Evolutionary conservation across 1,140 invertebrate species (phyloP).

Genomic region (Habropoda laboriosa): DNA sequence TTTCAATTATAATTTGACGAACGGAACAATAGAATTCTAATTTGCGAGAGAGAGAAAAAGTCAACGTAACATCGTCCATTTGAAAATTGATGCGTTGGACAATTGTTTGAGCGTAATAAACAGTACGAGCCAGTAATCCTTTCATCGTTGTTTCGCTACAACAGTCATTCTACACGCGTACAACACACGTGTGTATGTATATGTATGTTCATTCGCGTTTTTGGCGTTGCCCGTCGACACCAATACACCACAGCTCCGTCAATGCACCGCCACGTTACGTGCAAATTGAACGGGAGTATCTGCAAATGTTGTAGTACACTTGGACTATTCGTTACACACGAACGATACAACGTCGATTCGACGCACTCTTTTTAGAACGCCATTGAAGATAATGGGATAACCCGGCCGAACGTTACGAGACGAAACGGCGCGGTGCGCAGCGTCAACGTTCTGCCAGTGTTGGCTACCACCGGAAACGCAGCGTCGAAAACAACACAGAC

Average conservation of each 20-base stretch:
- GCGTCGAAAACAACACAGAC: not conserved
- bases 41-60: no score
- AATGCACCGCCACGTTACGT: not conserved
- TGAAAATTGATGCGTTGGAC: not conserved
- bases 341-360: slow-evolving; percentile 1
- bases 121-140: not conserved
- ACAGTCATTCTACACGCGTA: not conserved
- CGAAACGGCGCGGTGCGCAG: slow-evolving; percentile 8
- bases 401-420: not conserved
- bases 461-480: slow-evolving; percentile 18
- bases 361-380: slow-evolving; percentile 24
- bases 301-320: not conserved
- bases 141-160: not conserved
- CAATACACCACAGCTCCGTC: not conserved
- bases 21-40: no score
- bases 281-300: slow-evolving; percentile 14
- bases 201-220: not conserved
- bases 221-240: not conserved
- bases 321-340: not conserved
- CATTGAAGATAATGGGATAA: slow-evolving; percentile 14
- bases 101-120: not conserved
- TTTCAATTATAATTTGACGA: no score
- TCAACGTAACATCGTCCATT: not conserved
- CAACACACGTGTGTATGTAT: not conserved
- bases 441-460: not conserved